phyloP scores from a whole-genome alignment of 2,888 invertebrate species.

The Dioctria rufipes region DNA sequence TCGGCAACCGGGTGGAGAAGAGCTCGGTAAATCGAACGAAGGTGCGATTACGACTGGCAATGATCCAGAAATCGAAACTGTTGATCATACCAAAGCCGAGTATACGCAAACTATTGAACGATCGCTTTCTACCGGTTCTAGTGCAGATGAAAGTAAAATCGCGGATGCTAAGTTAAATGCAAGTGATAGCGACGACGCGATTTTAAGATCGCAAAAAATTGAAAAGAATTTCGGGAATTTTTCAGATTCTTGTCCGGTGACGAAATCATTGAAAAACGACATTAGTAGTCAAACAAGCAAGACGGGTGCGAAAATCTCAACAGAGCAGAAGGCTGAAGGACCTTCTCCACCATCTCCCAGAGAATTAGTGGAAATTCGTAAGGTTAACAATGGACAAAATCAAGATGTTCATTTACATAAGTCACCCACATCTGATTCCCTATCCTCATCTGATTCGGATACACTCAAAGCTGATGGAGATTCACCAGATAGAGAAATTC shows the following conservation, averaged over 20 bases:
- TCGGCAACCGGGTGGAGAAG: slow-evolving; percentile 1
- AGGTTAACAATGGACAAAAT: neutral
- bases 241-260: slow-evolving; percentile 43
- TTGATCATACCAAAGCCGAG: slow-evolving; percentile 39
- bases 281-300: slow-evolving; percentile 13
- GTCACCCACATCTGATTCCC: slow-evolving; percentile 29
- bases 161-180: slow-evolving; percentile 38
- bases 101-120: slow-evolving; percentile 31
- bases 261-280: slow-evolving; percentile 36
- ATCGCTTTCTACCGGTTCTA: slow-evolving; percentile 4
- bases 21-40: slow-evolving; percentile 24
- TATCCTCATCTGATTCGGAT: slow-evolving; percentile 52
- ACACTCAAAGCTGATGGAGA: slow-evolving; percentile 46
- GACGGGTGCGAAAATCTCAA: slow-evolving; percentile 39
- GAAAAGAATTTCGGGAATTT: slow-evolving; percentile 40
- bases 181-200: slow-evolving; percentile 13
- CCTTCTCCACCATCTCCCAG: neutral
- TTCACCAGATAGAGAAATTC: slow-evolving; percentile 37
- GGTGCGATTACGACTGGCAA: slow-evolving; percentile 14
- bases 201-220: slow-evolving; percentile 11
- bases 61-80: slow-evolving; percentile 40
- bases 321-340: slow-evolving; percentile 30
- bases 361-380: slow-evolving; percentile 25
- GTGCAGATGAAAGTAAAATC: slow-evolving; percentile 41
- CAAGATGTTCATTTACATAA: neutral